Base-by-base conservation (phyloP, 2,797 vertebrate species). In the Hirundo rustica region DNA sequence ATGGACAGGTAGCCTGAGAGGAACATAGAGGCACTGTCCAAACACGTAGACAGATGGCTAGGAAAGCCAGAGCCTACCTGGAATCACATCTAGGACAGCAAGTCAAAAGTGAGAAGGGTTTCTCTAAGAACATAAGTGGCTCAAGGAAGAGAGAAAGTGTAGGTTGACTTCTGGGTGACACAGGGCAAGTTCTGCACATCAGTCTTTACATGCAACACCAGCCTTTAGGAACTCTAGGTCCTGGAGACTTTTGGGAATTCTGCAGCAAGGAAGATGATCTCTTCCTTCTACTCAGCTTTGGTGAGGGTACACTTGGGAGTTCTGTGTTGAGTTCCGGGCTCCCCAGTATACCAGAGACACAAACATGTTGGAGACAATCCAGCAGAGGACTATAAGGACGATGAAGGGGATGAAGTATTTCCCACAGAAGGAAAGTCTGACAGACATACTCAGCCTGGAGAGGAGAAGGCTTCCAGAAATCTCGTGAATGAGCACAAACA, bases 121-220 rank as follows among this genome's bases (percentile, higher is more conserved):
- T 57, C 27, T 70, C 15, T 26, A 54, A 40, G 26, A 11, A 74
- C 4, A 4, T 16, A 61, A 14, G 22, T 27, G 20, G 38, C 30
- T 78, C 54, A 83, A 53, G 27, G 25, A 78, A 70, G 21, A 48
- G 11, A 11, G 38, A 57, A 84, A 66, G 48, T 23, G 25, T 32
- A 21, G 4, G 5, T 4, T 0, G 0, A 13, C n/a, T 57, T 36
- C 38, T 45, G 20, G 11, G 30, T 29, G 47, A 90, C 22, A 29
- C 11, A 54, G 32, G 30, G 3, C 16, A 60, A 4, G 2, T 25
- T 54, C 60, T n/a, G 54, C 16, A 10, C 27, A 61, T 54, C 22
- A 73, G 8, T 36, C 50, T 45, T 78, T 60, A 17, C 16, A 5
- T 20, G n/a, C 30, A 84, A 90, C 19, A 27, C 47, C 2, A 6